Evolutionary conservation across 2,797 vertebrate species (phyloP), one percentile per base, ranked within the genome.

Genomic region (Paramormyrops hopkinsi): DNA sequence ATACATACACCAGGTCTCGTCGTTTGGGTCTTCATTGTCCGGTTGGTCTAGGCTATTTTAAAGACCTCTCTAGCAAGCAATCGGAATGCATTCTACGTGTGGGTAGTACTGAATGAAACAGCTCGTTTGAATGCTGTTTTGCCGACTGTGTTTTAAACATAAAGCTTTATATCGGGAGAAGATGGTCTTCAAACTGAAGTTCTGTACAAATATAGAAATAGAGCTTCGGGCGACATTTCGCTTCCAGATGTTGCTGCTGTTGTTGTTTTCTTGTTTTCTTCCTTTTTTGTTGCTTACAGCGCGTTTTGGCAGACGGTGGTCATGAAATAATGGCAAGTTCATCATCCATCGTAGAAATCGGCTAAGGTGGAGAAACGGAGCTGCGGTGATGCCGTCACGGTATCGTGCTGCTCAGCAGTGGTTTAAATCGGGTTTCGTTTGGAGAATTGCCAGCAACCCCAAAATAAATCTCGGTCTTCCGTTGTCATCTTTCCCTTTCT

Each of bases 401-500:
- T 94, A 91, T 91, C 94, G 90, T 90, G 93, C 95, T 93, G 96
- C 94, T 92, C 92, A 91, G 92, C 93, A 92, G 93, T 84, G 92
- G 93, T 94, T 94, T 93, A 94, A 95, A 93, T 94, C 92, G 94
- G 96, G 95, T 96, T 95, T 95, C 94, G 94, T 95, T 95, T 94
- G 96, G 95, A 96, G 95, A 97, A 96, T 96, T 95, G 96, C 96
- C 96, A 96, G 96, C 96, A 96, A 97, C 96, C 96, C 95, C 96
- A 96, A 96, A 93, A 95, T 93, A 93, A 95, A 93, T 92, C 93
- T 95, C 93, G 93, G 92, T 94, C 93, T 94, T 93, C 51, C 84
- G 88, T 90, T 89, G 87, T 89, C 85, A 51, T 88, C 82, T 62
- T 89, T 51, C 59, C 85, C 46, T 88, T 88, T 86, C 62, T 33